Evolutionary conservation across 2,888 invertebrate genomes (phyloP), one percentile per base, ranked within the genome.

Genomic region (Agrochola lychnidis): DNA sequence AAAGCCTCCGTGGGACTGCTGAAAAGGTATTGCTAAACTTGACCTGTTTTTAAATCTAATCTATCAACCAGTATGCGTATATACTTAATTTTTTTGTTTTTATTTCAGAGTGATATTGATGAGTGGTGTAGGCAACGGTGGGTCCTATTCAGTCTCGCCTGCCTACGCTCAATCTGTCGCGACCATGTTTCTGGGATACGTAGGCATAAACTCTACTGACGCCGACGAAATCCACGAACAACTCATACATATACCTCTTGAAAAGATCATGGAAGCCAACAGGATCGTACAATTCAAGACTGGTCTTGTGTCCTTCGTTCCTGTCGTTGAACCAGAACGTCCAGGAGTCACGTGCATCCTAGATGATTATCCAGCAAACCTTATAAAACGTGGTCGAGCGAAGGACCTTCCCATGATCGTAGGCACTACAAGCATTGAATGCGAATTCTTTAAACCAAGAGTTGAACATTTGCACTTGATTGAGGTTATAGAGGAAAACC

Each of bases 161-260:
- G 61, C 72, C 14, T 88, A 86, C 73, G 88, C 90, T 5, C 68
- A 83, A 22, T 59, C 66, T 1, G 71, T 88, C 0, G 81, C 89
- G 7, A 72, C 68, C 4, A 77, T 70, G n/a, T 90, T 91, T 48
- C 71, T 95, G 90, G 79, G 88, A 88, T 76, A 63, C 48, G 42
- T 97, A 94, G 97, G 90, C 25, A 88, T 91, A 19, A 89, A 88
- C 56, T 72, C 88, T n/a, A 89, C 87, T 4, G 87, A 91, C 42
- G 81, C 87, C 2, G 81, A 80, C 7, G 73, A 82, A 42, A 87
- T 91, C 6, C 88, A 91, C 66, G 36, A 84, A 6, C 72, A 82
- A 66, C 89, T 93, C 2, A 67, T 81, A 12, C 48, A 84, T 10
- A 82, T 84, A 45, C 81, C 91, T 0, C 83, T 90, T 0, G 69